A percentile compares a stretch with the other conserved stretches of the same genome.
phyloP scores from a whole-genome alignment of 2,888 invertebrate genomes.

The Melipona beecheii region DNA sequence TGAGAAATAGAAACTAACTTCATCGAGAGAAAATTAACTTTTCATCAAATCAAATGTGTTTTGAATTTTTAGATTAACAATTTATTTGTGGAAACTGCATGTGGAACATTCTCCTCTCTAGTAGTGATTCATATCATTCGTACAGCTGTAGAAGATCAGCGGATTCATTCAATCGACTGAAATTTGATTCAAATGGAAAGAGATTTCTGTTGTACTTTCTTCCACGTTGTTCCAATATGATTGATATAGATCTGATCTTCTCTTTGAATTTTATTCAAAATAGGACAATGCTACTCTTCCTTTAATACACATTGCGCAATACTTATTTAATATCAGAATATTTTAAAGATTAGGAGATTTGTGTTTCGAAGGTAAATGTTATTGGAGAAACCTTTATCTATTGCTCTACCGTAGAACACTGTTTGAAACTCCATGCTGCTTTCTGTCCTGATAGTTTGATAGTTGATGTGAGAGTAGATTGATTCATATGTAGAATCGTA shows the following conservation, averaged over 20 bases:
- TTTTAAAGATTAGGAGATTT: not conserved
- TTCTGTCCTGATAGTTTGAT: not conserved
- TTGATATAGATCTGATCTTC: too few relatives aligned
- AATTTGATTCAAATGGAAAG: too few relatives aligned
- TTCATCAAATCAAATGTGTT: not conserved
- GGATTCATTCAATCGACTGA: too few relatives aligned
- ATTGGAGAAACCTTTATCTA: not conserved
- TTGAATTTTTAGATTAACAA: not conserved
- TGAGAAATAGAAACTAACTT: not conserved
- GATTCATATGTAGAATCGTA: slow-evolving; percentile 26
- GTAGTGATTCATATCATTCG: too few relatives aligned
- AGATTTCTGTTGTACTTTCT: too few relatives aligned
- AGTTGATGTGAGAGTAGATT: not conserved
- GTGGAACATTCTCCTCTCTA: too few relatives aligned
- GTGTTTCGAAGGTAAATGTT: not conserved
- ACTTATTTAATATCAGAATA: not conserved
- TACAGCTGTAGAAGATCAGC: too few relatives aligned
- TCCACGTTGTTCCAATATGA: too few relatives aligned
- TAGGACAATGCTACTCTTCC: too few relatives aligned
- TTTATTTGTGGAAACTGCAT: too few relatives aligned
- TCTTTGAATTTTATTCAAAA: too few relatives aligned
- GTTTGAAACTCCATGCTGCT: slow-evolving; percentile 3
- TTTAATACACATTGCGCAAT: too few relatives aligned
- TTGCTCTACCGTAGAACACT: not conserved
- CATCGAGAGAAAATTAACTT: accelerated